A percentile compares a stretch with the other conserved stretches of the same genome.
These are phyloP conservation scores for Craniophora ligustri DNA, from an alignment of 2,888 invertebrate genomes.

Conservation along the genomic window DNA sequence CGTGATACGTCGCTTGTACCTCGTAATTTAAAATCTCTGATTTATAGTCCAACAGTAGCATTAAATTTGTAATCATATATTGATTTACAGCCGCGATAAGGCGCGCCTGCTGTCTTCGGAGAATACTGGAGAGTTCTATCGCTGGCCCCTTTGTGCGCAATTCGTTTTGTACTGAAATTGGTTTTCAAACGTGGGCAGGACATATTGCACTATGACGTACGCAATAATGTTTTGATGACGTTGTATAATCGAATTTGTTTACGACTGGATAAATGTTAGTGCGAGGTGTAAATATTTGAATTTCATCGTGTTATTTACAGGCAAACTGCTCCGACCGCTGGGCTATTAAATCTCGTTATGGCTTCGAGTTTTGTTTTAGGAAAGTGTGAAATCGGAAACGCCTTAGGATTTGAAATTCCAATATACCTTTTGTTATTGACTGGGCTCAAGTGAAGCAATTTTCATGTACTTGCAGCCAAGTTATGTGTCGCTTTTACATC, in stretches of 20 bases:
- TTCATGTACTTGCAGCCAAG: neutral
- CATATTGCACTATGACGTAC: slow-evolving; percentile 47
- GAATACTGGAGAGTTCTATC: slow-evolving; percentile 75
- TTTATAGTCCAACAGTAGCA: slow-evolving; percentile 88
- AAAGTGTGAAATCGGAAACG: slow-evolving; percentile 37
- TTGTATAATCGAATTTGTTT: slow-evolving; percentile 60
- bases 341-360: slow-evolving; percentile 30
- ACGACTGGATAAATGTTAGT: slow-evolving; percentile 55
- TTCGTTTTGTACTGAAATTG: slow-evolving; percentile 74
- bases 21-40: slow-evolving; percentile 88
- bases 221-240: slow-evolving; percentile 52
- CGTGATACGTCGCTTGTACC: slow-evolving; percentile 81
- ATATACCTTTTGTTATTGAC: slow-evolving; percentile 12
- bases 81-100: slow-evolving; percentile 87
- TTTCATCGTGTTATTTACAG: slow-evolving; percentile 48
- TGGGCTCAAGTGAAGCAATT: slow-evolving; percentile 1
- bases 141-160: slow-evolving; percentile 61
- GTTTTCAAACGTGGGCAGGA: slow-evolving; percentile 66
- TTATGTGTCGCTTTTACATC: neutral
- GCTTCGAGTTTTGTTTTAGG: slow-evolving; percentile 29
- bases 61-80: slow-evolving; percentile 89
- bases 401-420: slow-evolving; percentile 27
- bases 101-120: slow-evolving; percentile 81
- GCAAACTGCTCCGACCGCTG: slow-evolving; percentile 26
- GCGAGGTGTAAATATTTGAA: slow-evolving; percentile 54